These are phyloP conservation scores for Formica aserva DNA, from an alignment of 2,888 invertebrate genomes.

Conservation along the genomic window DNA sequence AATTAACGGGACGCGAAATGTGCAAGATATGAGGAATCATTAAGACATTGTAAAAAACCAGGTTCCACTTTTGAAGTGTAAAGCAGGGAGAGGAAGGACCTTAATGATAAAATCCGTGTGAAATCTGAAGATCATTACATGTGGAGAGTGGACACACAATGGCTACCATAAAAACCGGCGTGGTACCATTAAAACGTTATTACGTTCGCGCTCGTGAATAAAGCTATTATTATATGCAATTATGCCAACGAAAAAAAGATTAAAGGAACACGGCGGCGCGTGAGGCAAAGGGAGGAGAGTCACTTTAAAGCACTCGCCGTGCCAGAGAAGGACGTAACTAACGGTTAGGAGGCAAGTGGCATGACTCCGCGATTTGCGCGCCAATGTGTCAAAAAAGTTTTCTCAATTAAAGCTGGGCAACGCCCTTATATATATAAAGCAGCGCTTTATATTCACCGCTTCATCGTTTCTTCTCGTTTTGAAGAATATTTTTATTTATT, in stretches of 20 bases:
- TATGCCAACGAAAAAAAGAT: conserved; percentile 60
- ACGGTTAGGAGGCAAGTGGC: conserved; percentile 49
- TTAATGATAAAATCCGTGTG: conserved; percentile 66
- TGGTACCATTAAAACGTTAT: conserved; percentile 69
- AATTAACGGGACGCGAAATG: conserved; percentile 14
- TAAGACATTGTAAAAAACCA: conserved; percentile 31
- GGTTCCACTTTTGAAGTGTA: conserved; percentile 40
- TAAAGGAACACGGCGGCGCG: conserved; percentile 25
- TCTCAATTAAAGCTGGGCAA: conserved; percentile 61
- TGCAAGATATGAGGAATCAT: background rate
- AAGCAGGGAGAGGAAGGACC: conserved; percentile 28
- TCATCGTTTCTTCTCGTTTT: conserved; percentile 33
- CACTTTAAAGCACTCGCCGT: conserved; percentile 29
- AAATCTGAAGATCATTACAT: conserved; percentile 65
- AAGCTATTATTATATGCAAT: conserved; percentile 72
- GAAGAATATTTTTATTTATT: background rate
- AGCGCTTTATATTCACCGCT: conserved; percentile 13
- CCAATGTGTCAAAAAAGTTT: conserved; percentile 62
- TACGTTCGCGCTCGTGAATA: conserved; percentile 70
- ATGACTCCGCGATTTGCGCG: conserved; percentile 67
- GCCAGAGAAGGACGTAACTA: conserved; percentile 33
- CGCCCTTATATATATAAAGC: conserved; percentile 1
- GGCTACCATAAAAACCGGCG: conserved; percentile 58
- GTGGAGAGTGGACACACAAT: conserved; percentile 29
- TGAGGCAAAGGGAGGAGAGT: conserved; percentile 32